Conservation (phyloP, 92 coral and sea anemone genomes). For the Anthopleura xanthogrammica region DNA sequence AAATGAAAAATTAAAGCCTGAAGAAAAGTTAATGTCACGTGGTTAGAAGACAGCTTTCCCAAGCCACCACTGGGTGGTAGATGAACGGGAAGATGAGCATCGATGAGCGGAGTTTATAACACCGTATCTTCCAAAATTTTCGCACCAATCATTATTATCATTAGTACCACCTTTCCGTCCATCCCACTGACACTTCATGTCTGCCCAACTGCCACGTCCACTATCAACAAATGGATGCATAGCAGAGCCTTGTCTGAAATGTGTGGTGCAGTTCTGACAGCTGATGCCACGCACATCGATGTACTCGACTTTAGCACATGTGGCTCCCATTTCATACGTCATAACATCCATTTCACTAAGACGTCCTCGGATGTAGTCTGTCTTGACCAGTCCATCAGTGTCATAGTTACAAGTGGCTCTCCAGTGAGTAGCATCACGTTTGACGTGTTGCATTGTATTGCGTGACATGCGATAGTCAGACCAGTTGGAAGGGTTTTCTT, state of each 20-base stretch:
- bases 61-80: no score
- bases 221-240: conserved; percentile 27
- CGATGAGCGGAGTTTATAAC: no score
- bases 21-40: no score
- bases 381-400: no score
- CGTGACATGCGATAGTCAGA: conserved; percentile 34
- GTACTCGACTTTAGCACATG: conserved; percentile 32
- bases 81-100: no score
- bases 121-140: no score
- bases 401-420: no score
- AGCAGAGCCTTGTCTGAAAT: not conserved
- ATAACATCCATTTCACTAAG: conserved; percentile 25
- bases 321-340: not conserved
- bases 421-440: no score
- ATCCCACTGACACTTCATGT: not conserved
- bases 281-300: conserved; percentile 16
- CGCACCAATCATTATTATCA: no score
- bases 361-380: conserved; percentile 3
- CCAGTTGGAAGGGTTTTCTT: conserved; percentile 24
- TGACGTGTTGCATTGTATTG: conserved; percentile 9
- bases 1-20: no score
- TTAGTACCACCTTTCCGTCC: not conserved
- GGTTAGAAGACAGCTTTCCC: no score
- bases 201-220: not conserved
- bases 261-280: no score